Percentiles rank a stretch among this genome's conserved stretches.
These are phyloP conservation scores for Cydia amplana DNA, from an alignment of 1,140 invertebrate species.

Conservation along the genomic window DNA sequence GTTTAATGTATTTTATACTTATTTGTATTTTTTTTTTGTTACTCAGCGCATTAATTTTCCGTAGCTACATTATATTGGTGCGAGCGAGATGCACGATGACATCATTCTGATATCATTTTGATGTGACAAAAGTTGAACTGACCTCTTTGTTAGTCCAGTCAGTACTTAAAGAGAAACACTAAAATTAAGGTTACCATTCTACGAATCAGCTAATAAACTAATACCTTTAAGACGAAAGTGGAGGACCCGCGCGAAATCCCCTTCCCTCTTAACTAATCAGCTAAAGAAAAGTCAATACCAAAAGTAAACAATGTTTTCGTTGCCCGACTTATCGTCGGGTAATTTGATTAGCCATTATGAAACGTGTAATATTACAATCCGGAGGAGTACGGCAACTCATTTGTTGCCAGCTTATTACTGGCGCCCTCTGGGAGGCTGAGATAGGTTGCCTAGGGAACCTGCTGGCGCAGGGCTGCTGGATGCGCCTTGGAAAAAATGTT, in stretches of 20 bases:
- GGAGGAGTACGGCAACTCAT: conserved; percentile 47
- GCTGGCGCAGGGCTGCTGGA: neutral
- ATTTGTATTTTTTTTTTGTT: no score
- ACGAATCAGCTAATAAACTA: neutral
- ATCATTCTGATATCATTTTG: no score
- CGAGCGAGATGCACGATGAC: no score
- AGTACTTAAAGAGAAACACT: neutral
- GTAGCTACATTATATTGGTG: no score
- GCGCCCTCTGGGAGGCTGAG: conserved; percentile 36
- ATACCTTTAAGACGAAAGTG: no score
- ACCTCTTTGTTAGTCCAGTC: no score
- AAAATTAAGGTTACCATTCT: neutral
- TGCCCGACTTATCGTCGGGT: neutral
- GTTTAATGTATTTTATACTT: no score
- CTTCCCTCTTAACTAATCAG: no score
- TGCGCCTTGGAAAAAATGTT: neutral
- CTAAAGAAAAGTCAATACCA: neutral
- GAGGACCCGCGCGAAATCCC: no score
- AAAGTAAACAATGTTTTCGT: neutral
- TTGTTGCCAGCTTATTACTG: conserved; percentile 57
- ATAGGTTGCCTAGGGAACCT: conserved; percentile 41
- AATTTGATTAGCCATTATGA: conserved; percentile 32
- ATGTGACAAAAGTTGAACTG: no score
- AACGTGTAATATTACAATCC: conserved; percentile 30
- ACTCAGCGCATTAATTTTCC: no score